Base-by-base conservation (phyloP, 2,113 vertebrate genomes). In the Physeter macrocephalus region DNA sequence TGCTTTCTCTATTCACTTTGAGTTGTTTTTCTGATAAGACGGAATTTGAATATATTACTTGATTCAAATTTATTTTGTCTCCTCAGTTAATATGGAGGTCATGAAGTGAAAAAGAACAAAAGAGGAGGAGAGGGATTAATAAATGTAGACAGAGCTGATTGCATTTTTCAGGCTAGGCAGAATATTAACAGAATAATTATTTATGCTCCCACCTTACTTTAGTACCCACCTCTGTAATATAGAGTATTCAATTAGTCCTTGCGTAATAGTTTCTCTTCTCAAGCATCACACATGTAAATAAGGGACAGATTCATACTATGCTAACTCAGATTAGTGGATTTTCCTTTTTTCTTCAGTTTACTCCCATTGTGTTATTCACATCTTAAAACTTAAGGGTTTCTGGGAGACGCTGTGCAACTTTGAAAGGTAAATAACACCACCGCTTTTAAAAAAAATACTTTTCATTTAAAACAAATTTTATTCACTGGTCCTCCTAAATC, bases 101-200 rank as follows among this genome's bases (percentile, higher is more conserved):
- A 89, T 64, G 13, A 36, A 36, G 25, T 67, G n/a, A 54, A 78
- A 94, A 90, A 66, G 4, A 86, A 34, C 34, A 92, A 62, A 87
- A 67, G 7, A 78, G 17, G 34, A 80, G 6, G 36, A 88, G 20
- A 72, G 4, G 36, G 20, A 66, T 61, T 57, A 75, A 49, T 97
- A 86, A 66, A 66, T n/a, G 7, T 41, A 90, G 21, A 21, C 29
- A 74, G 54, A 89, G 27, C 6, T 14, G 13, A 88, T 57, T 17
- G 31, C 20, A 81, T 74, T 86, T 80, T 88, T 90, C 18, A 66
- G 64, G 49, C 8, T 39, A 46, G 14, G 27, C 4, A 80, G 61
- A 94, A 81, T 89, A 96, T 93, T 92, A 54, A 43, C n/a, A 85
- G 23, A 18, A 61, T 75, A 89, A 74, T 85, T 83, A 92, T 43